These are phyloP conservation scores for Watersipora subatra DNA, from an alignment of 1,140 invertebrate species.

Conservation along the genomic window DNA sequence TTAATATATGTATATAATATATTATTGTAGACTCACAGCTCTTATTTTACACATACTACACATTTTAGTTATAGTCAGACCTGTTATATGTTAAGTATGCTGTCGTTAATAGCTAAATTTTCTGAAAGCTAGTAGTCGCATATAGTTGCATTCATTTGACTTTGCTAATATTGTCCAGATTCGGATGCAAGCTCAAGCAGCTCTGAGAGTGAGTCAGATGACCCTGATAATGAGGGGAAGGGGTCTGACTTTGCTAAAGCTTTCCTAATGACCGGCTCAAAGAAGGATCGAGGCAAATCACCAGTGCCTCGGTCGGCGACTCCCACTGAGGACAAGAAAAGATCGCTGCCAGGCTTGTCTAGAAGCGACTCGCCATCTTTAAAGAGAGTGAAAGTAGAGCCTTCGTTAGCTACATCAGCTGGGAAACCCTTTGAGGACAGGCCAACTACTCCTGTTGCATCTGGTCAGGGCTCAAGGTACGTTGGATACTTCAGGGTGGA, in stretches of 20 bases:
- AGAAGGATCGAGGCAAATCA: slow-evolving; percentile 2
- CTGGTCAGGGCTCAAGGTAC: too few relatives aligned
- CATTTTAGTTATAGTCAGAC: too few relatives aligned
- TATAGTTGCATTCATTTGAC: too few relatives aligned
- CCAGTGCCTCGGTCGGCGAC: not conserved
- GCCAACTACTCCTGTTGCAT: not conserved
- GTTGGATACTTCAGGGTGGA: too few relatives aligned
- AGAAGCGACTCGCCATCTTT: not conserved
- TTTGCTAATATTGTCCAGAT: not conserved
- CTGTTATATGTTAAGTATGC: too few relatives aligned
- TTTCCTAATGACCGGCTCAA: slow-evolving; percentile 20
- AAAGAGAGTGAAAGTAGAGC: not conserved
- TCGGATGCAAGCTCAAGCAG: slow-evolving; percentile 40
- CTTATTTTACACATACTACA: too few relatives aligned
- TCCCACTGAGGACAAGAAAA: not conserved
- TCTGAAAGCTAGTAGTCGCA: too few relatives aligned
- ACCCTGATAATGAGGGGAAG: slow-evolving; percentile 36
- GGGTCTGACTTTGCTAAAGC: slow-evolving; percentile 24
- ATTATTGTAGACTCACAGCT: too few relatives aligned
- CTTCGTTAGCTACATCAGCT: not conserved
- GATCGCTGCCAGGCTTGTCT: not conserved
- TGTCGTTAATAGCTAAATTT: too few relatives aligned
- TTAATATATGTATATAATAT: too few relatives aligned
- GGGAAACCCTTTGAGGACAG: not conserved
- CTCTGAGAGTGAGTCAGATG: slow-evolving; percentile 58